phyloP scores from a whole-genome alignment of 2,888 invertebrate species.

The Rhagonycha lutea region DNA sequence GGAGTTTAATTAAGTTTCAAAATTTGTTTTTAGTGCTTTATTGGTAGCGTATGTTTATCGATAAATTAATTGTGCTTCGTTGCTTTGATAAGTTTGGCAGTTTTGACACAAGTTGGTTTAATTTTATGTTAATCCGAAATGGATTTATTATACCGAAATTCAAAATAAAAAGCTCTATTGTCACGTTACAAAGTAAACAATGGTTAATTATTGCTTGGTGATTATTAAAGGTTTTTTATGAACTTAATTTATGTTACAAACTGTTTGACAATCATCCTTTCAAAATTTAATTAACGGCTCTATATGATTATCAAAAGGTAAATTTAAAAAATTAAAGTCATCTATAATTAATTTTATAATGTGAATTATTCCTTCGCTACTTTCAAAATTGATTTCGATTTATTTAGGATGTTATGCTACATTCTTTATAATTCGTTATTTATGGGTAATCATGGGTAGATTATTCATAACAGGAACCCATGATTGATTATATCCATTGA shows the following conservation, averaged over 20 bases:
- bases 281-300: background rate
- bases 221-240: background rate
- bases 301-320: background rate
- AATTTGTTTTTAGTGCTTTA: slow-evolving; percentile 4
- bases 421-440: no score
- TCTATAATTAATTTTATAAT: no score
- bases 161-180: background rate
- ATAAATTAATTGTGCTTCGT: background rate
- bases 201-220: background rate
- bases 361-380: no score
- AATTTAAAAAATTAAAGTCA: no score
- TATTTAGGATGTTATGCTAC: no score
- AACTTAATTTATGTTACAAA: background rate
- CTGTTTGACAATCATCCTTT: background rate
- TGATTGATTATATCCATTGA: no score
- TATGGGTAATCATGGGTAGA: no score
- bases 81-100: background rate
- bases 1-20: slow-evolving; percentile 1
- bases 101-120: background rate
- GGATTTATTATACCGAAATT: background rate
- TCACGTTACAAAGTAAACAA: background rate
- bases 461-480: no score
- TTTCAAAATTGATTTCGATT: no score
- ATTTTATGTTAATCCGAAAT: background rate
- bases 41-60: background rate